Base-by-base conservation (phyloP, 2,113 vertebrate genomes). In the Anser cygnoides region DNA sequence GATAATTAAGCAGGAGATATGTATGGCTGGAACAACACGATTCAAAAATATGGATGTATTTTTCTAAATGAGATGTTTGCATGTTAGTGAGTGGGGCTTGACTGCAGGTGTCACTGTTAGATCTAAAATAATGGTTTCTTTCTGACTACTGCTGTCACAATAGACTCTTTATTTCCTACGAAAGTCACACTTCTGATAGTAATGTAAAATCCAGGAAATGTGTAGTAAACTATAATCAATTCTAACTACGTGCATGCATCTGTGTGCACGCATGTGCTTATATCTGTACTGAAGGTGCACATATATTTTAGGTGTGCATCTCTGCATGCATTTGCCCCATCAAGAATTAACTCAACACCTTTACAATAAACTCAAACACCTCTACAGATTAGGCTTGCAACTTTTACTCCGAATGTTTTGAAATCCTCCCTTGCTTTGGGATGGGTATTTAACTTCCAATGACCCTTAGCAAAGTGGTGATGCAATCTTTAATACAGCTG, bases 71-170 rank as follows among this genome's bases (percentile, higher is more conserved):
- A 62, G 72, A 5, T 9, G 62, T 22, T 35, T 1, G 67, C 12
- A 1, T n/a, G 90, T 74, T 71, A 65, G 25, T 98, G 96, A 8
- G 68, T 7, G 31, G 3, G 41, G 79, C 65, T 93, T 89, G 74
- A 90, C 98, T 98, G 98, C 97, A 98, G 98, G 96, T 98, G 98
- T 98, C 98, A 98, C 98, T 98, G 92, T 98, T 94, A 89, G 97
- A 97, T 96, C 94, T 98, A 46, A 37, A 98, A 98, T 98, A 57
- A 83, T 57, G 89, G 29, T 41, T 94, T 59, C 70, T 61, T 91
- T 88, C 74, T n/a, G 39, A 43, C 39, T 67, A 8, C 22, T 13
- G n/a, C 86, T 21, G 46, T 59, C 73, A 92, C 95, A 88, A 85
- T 87, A 31, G 92, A 61, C 63, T 68, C 44, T 68, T 44, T 44